Evolutionary conservation across 1,140 invertebrate genomes (phyloP), one percentile per base, ranked within the genome.

Genomic region (Psilanteris sp.): DNA sequence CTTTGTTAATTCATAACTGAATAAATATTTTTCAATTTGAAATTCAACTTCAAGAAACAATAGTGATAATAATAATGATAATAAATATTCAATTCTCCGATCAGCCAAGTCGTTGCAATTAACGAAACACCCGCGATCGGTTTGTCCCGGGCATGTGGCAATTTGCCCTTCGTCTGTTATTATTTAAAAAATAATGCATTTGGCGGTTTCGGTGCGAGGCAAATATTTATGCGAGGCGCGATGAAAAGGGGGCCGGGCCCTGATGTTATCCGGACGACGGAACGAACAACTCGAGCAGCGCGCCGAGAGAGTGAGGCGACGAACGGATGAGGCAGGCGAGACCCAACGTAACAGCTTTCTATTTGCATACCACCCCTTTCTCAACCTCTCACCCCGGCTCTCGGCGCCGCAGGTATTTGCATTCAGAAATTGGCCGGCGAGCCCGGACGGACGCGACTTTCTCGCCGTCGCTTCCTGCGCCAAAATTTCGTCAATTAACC

Each of bases 401-500:
- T 84, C 84, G 77, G 83, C 82, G 82, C 84, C 81, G 79, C 78
- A 79, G 80, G 81, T 88, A 88, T 88, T 88, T 88, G 86, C 87
- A 88, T 88, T 87, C 81, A 87, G 84, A 88, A 88, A 88, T 88
- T 88, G 87, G 85, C 85, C 81, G 79, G 75, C 79, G 76, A 80
- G 59, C 14, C n/a, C 79, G 75, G 77, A 81, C 73, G 50, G 71
- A 43, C 59, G 77, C 79, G 79, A 80, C 78, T 71, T 68, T 50
- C 68, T 48, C 67, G 62, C 72, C 75, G 34, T 62, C 68, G 70
- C 29, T 66, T 61, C 46, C 46, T 48, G 46, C 32, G 14, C 48
- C 32, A 34, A 39, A 27, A 67, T 68, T 59, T 68, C 34, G 72
- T 61, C 61, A 59, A 64, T 73, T 52, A 66, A 67, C 29, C 50